Base-by-base conservation (phyloP, 2,113 vertebrate species). In the Sinocyclocheilus rhinocerous region DNA sequence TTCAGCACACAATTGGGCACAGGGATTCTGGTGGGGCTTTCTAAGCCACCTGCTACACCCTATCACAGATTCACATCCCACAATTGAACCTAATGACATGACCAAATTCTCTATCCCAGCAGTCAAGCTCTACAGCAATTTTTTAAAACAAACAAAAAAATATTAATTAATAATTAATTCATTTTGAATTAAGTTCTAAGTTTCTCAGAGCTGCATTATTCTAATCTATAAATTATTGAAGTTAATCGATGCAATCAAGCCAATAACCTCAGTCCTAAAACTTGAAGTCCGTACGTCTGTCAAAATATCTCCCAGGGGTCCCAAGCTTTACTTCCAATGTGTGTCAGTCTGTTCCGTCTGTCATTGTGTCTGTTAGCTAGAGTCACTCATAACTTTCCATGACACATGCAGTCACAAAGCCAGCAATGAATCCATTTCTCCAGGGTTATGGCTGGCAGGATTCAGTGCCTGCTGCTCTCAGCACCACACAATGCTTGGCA, bases 11-110 rank as follows among this genome's bases (percentile, higher is more conserved):
- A 87, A 87, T 89, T 89, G 86, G 94, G 95, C 94, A 92, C 93
- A 92, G 93, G 94, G 94, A 93, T 95, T 96, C 94, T 95, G 94
- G 93, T 92, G 92, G 93, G 95, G 94, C 92, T 95, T 95, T 94
- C 92, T 92, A 76, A 92, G 92, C 95, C 95, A 96, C 95, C 95
- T 96, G 95, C 94, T 93, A 91, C 93, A 92, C 83, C 36, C 80
- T 52, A 78, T 87, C 82, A 86, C 84, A 87, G 76, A 89, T 85
- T 89, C 72, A 84, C 77, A 77, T 73, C 78, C 73, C 70, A 87
- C 72, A 78, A 83, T 84, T 78, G 83, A 63, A 78, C 88, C 50
- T 55, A 76, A 85, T 81, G 76, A 73, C 78, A 84, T 72, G 76
- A 72, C 69, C 76, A 55, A 50, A 75, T 65, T 81, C 52, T 73